A percentile compares a stretch with the other conserved stretches of the same genome.
Conservation (phyloP, 1,140 invertebrate species). For the Bombus turneri region DNA sequence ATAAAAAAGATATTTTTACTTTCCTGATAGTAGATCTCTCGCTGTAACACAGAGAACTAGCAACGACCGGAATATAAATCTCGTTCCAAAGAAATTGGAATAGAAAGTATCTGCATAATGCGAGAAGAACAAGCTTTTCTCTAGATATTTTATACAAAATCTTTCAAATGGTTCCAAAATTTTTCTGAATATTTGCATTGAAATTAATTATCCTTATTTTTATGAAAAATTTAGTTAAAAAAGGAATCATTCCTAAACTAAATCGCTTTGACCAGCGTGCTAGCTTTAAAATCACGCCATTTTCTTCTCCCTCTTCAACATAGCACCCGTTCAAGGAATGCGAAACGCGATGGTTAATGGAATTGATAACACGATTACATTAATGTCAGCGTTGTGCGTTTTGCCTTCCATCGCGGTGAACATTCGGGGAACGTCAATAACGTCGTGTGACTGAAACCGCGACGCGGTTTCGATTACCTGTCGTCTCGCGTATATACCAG, state of each 20-base stretch:
- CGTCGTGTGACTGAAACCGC: not conserved
- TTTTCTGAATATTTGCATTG: too few species aligned
- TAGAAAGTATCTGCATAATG: not conserved
- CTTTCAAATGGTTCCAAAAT: not conserved
- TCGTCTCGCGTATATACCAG: not conserved
- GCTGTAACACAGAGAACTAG: too few species aligned
- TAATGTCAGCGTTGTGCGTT: not conserved
- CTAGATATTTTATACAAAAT: not conserved
- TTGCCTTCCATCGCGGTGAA: not conserved
- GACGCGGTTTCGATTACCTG: conserved; percentile 21
- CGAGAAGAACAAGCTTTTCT: not conserved
- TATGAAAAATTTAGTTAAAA: too few species aligned
- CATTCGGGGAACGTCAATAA: conserved; percentile 3
- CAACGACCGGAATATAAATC: not conserved
- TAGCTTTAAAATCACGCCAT: too few species aligned
- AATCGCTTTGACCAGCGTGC: too few species aligned
- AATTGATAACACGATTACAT: not conserved
- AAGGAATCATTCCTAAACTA: too few species aligned
- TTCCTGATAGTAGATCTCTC: not conserved
- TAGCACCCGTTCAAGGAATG: not conserved
- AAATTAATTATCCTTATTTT: too few species aligned
- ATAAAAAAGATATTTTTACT: not conserved
- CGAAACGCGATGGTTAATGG: not conserved
- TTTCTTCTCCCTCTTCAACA: not conserved
- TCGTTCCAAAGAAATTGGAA: not conserved